These are phyloP conservation scores for Drosophila nasuta DNA, from an alignment of 1,140 invertebrate species.

Conservation along the genomic window DNA sequence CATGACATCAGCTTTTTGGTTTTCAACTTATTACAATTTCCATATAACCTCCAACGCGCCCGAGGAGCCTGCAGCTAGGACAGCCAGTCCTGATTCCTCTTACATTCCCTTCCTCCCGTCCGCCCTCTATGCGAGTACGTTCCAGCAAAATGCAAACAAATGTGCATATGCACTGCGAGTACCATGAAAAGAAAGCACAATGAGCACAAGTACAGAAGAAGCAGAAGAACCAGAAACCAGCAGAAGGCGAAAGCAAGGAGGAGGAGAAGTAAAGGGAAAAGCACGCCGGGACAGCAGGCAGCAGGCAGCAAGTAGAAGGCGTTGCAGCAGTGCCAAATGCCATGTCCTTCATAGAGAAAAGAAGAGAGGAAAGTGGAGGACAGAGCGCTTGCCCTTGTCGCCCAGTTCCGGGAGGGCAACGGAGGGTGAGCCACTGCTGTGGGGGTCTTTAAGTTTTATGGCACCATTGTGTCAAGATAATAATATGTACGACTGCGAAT, in stretches of 20 bases:
- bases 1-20: constrained; percentile 83
- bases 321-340: constrained; percentile 31
- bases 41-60: constrained; percentile 73
- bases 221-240: constrained; percentile 17
- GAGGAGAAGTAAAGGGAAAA: neutral
- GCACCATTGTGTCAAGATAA: constrained; percentile 84
- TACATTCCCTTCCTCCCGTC: too few species aligned
- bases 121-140: neutral
- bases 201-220: constrained; percentile 21
- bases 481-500: constrained; percentile 70
- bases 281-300: neutral
- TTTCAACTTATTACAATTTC: constrained; percentile 82
- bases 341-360: constrained; percentile 38
- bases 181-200: constrained; percentile 54
- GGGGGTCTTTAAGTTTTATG: constrained; percentile 83
- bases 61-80: constrained; percentile 40
- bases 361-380: neutral
- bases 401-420: constrained; percentile 7
- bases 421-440: constrained; percentile 58
- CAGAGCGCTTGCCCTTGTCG: constrained; percentile 27
- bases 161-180: constrained; percentile 67
- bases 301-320: neutral
- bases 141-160: constrained; percentile 66
- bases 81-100: neutral
- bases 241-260: constrained; percentile 11